Conservation (phyloP, 1,140 invertebrate species). For the Batillaria attramentaria region DNA sequence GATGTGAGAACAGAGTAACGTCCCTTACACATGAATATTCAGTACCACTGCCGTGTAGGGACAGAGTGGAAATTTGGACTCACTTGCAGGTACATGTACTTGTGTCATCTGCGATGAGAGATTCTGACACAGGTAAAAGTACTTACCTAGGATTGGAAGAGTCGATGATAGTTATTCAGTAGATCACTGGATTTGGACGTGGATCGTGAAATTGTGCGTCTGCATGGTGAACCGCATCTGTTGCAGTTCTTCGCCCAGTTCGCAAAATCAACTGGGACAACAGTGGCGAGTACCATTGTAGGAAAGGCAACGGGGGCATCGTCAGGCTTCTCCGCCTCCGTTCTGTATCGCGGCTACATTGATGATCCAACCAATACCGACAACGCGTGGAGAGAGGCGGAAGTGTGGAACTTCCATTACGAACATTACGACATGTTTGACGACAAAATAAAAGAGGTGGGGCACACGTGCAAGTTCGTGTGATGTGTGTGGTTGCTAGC, state of each 20-base stretch:
- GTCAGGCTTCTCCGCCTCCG: conserved; percentile 55
- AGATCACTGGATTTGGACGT: too few species aligned
- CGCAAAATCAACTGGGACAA: conserved; percentile 34
- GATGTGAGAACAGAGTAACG: too few species aligned
- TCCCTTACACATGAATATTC: too few species aligned
- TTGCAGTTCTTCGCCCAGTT: conserved; percentile 62
- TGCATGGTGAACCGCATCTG: too few species aligned
- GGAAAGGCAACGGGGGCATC: conserved; percentile 52
- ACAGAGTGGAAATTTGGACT: too few species aligned
- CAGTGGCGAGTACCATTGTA: conserved; percentile 23
- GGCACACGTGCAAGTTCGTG: not conserved
- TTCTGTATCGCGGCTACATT: conserved; percentile 90
- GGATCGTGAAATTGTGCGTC: too few species aligned
- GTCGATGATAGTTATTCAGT: too few species aligned
- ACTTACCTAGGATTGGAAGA: too few species aligned
- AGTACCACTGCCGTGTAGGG: too few species aligned
- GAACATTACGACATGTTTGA: conserved; percentile 75
- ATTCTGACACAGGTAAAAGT: too few species aligned
- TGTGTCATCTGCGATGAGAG: too few species aligned
- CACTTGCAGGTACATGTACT: too few species aligned
- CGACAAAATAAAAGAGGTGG: conserved; percentile 56
- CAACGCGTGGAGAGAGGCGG: conserved; percentile 98
- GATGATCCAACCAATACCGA: conserved; percentile 95
- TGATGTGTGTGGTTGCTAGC: not conserved
- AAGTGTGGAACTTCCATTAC: conserved; percentile 94